Evolutionary conservation across 2,797 vertebrate genomes (phyloP), one percentile per base, ranked within the genome.

Genomic region (Valencia hispanica): DNA sequence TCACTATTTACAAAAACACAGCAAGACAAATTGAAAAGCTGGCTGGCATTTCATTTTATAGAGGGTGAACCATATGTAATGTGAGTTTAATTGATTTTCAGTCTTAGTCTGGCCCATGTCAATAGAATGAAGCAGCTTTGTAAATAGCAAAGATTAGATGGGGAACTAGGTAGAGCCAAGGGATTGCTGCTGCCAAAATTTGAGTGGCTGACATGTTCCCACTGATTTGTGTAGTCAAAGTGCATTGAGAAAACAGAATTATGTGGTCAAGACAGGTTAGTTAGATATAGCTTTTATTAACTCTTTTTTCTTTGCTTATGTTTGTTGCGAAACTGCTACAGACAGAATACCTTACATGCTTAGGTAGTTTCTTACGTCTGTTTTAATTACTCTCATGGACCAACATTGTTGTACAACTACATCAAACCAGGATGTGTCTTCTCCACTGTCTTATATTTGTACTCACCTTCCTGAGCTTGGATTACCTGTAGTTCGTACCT

Each of bases 371-470:
- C 30, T 50, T 70, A 34, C 53, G 25, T 43, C 48, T 39, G 1
- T 30, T 70, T 48, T 71, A 72, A 84, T 84, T 79, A 73, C 25
- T 70, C 15, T 73, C 27, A 45, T 7, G 20, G 51, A 57, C 65
- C 22, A n/a, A 22, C 32, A 0, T n/a, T 59, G 68, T 77, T 68
- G 68, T 68, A 61, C 69, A 57, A 41, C 34, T 0, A 9, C 53
- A 68, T 78, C 70, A 59, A 34, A 17, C 73, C 68, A 77, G 72
- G 11, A 74, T 72, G 55, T 63, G 79, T 78, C 75, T 30, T 61
- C 73, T 59, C 34, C 68, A 15, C n/a, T 43, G 53, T 72, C 65
- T 61, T 51, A 30, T 25, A 39, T 57, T 45, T 72, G 25, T 36
- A 34, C 2, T 2, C 20, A 34, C 30, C 3, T 61, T 78, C 51